Conservation (phyloP, 2,888 invertebrate species). For the Melipona beecheii region DNA sequence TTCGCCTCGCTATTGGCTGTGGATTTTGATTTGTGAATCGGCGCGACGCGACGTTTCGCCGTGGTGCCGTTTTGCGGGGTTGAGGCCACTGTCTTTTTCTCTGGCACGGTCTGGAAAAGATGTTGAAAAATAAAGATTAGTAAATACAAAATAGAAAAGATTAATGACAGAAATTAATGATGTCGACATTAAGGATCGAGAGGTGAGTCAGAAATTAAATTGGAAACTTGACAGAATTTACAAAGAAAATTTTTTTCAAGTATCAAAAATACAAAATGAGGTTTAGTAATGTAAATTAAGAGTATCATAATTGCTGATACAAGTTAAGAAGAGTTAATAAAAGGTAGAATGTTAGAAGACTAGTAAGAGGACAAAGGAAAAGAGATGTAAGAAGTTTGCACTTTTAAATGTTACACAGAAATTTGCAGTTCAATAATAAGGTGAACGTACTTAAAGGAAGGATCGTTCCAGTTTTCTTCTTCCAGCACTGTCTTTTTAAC, state of each 20-base stretch:
- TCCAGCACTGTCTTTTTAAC: neutral
- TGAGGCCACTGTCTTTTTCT: conserved; percentile 67
- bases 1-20: conserved; percentile 83
- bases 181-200: neutral
- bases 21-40: conserved; percentile 76
- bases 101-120: conserved; percentile 70
- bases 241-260: too few species aligned
- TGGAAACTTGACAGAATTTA: neutral
- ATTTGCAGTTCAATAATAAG: neutral
- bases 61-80: conserved; percentile 75
- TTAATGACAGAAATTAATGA: neutral
- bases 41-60: conserved; percentile 76
- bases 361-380: neutral
- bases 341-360: too few species aligned
- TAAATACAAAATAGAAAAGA: neutral
- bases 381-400: neutral
- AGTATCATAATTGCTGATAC: too few species aligned
- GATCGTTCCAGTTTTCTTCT: neutral
- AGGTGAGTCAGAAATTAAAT: neutral
- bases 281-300: too few species aligned
- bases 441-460: conserved; percentile 20
- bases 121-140: neutral
- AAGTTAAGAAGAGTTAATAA: too few species aligned
- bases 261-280: too few species aligned
- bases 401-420: neutral